A percentile compares a stretch with the other conserved stretches of the same genome.
Conservation (phyloP, 30 jellyfish, hydroid and myxozoan genomes). For the Morbakka virulenta region DNA sequence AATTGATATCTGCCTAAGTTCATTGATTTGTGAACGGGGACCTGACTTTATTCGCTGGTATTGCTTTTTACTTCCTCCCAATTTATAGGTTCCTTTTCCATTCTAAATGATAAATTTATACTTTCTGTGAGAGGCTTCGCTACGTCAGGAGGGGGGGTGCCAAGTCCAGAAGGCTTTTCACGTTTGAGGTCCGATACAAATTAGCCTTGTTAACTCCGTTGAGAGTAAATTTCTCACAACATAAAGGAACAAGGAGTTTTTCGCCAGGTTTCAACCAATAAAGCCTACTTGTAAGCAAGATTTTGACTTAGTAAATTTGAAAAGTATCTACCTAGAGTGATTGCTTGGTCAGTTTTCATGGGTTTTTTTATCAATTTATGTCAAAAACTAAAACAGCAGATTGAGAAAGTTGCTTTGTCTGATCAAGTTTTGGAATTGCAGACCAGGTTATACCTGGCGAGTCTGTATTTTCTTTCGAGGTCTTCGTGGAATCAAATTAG, state of each 20-base stretch:
- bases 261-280: conserved; percentile 47
- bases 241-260: conserved; percentile 26
- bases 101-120: neutral
- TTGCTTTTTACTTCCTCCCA: too few species aligned
- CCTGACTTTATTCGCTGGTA: neutral
- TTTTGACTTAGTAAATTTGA: conserved; percentile 31
- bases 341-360: conserved; percentile 31
- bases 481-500: neutral
- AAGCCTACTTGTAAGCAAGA: conserved; percentile 19
- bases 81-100: neutral
- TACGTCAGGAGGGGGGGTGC: neutral
- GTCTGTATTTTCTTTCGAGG: neutral
- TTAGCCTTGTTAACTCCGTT: conserved; percentile 49
- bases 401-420: neutral
- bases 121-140: neutral
- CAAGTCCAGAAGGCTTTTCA: conserved; percentile 23
- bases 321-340: conserved; percentile 18
- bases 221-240: conserved; percentile 47
- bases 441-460: neutral
- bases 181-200: conserved; percentile 37
- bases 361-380: conserved; percentile 29
- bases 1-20: conserved; percentile 43
- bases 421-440: neutral
- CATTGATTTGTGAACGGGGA: neutral
- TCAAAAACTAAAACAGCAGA: conserved; percentile 12